phyloP scores from a whole-genome alignment of 2,113 vertebrate genomes.

The Cervus canadensis region DNA sequence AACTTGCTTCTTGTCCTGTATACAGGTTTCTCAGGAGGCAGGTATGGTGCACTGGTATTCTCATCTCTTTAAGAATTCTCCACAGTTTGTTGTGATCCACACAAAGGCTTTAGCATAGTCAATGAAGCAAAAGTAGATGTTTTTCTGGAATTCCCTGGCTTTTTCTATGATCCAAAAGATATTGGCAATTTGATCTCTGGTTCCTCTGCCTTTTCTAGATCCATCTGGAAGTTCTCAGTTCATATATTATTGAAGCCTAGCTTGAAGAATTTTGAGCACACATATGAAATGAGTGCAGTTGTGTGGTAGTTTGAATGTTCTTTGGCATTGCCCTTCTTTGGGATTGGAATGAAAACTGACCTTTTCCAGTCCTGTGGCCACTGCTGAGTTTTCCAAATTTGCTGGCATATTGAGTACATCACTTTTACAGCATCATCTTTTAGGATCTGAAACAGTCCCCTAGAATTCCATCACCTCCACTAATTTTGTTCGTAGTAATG shows the following conservation, averaged over 20 bases:
- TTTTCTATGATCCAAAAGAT: neutral
- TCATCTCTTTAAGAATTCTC: neutral
- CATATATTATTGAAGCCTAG: neutral
- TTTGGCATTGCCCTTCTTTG: neutral
- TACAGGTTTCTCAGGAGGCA: neutral
- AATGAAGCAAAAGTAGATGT: neutral
- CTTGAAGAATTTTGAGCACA: neutral
- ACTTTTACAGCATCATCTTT: neutral
- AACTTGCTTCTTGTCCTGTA: neutral
- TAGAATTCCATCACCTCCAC: neutral
- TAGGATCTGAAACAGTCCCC: neutral
- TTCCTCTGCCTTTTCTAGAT: neutral
- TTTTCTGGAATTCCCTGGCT: neutral
- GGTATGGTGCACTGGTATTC: neutral
- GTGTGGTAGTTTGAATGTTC: neutral
- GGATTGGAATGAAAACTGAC: neutral
- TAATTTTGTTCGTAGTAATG: neutral
- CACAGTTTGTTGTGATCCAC: neutral
- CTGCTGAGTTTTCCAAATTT: neutral
- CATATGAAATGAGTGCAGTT: neutral
- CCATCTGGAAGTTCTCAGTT: neutral
- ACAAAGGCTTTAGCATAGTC: neutral
- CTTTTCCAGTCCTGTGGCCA: neutral
- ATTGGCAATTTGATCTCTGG: neutral
- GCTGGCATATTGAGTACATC: neutral